Evolutionary conservation across 2,888 invertebrate species (phyloP).

Genomic region (Caenorhabditis sp.): DNA sequence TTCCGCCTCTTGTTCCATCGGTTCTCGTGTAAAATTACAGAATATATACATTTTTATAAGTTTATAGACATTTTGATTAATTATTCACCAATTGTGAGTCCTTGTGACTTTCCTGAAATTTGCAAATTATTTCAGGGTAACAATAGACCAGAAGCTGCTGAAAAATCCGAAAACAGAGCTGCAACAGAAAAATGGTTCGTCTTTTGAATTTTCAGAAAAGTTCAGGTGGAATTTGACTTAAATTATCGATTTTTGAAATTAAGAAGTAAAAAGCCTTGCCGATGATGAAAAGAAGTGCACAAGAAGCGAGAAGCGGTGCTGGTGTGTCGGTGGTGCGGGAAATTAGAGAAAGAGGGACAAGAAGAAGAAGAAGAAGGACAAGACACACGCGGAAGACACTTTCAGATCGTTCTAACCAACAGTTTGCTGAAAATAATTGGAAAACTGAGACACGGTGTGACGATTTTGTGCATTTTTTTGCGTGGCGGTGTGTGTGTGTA

Average conservation of each 20-base stretch:
- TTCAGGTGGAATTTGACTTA: neutral
- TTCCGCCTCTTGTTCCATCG: neutral
- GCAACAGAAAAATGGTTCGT: constrained; percentile 21
- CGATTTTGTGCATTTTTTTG: neutral
- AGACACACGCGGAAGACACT: constrained; percentile 17
- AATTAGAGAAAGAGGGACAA: constrained; percentile 35
- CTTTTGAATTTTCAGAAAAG: constrained; percentile 1
- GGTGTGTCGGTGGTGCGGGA: constrained; percentile 19
- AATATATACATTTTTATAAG: neutral
- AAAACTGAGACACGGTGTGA: neutral
- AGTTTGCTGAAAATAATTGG: constrained; percentile 47
- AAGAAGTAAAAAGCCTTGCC: constrained; percentile 42
- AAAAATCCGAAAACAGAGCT: no score
- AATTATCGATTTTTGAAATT: neutral
- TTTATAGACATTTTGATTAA: no score
- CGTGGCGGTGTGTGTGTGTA: neutral
- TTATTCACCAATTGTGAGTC: constrained; percentile 44
- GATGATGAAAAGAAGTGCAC: constrained; percentile 18
- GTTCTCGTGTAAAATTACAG: neutral
- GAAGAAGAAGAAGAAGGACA: constrained; percentile 28
- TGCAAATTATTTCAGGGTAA: no score
- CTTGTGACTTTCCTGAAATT: constrained; percentile 57
- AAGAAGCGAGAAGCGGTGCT: constrained; percentile 47
- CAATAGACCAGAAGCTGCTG: no score
- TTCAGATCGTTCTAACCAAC: constrained; percentile 53